Evolutionary conservation across 2,888 invertebrate species (phyloP).

Genomic region (Polydrusus tereticollis): DNA sequence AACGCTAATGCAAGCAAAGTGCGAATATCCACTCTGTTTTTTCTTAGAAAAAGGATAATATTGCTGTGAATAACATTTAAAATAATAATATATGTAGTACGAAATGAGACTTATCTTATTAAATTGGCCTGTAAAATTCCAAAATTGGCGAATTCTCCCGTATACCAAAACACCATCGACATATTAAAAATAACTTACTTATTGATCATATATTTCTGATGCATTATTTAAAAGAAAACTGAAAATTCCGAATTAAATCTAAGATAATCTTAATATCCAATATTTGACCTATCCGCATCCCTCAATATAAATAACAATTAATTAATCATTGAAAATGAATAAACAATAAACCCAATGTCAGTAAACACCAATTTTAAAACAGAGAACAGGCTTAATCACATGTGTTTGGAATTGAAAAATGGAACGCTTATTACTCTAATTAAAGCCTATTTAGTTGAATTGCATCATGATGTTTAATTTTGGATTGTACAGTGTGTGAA

Average conservation of each 20-base stretch:
- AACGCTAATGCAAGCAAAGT: too few species aligned
- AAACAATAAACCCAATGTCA: conserved; percentile 7
- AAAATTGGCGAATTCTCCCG: too few species aligned
- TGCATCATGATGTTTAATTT: conserved; percentile 21
- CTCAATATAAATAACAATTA: background rate
- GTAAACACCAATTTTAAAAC: conserved; percentile 6
- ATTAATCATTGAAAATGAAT: background rate
- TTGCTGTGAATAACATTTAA: too few species aligned
- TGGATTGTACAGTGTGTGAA: background rate
- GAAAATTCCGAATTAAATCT: background rate
- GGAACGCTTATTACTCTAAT: conserved; percentile 31
- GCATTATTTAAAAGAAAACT: too few species aligned
- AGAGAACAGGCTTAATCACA: conserved; percentile 29
- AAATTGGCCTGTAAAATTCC: too few species aligned
- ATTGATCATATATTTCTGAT: too few species aligned
- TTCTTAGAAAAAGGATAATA: too few species aligned
- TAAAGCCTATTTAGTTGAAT: conserved; percentile 41
- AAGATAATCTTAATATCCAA: background rate
- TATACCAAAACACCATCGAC: too few species aligned
- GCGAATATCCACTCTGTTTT: too few species aligned
- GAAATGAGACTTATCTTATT: too few species aligned
- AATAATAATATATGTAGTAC: too few species aligned
- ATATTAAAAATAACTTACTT: too few species aligned
- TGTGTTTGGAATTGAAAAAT: conserved; percentile 19
- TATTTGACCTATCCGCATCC: background rate